Evolutionary conservation across 1,140 invertebrate genomes (phyloP).

Genomic region (Heliconius melpomene): DNA sequence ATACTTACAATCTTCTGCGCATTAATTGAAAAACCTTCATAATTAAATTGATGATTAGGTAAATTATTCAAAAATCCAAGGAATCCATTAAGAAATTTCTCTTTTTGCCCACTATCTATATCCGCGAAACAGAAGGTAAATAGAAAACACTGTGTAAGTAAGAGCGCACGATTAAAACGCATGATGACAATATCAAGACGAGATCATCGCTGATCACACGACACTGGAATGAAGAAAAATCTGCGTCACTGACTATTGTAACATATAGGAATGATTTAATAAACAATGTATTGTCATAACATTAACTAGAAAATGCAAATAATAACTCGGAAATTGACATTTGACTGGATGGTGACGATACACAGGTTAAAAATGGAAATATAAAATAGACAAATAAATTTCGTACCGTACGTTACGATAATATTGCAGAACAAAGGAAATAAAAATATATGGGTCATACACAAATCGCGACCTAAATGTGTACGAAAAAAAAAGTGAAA

Average conservation of each 20-base stretch:
- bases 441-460: no score
- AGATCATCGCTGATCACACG: conserved; percentile 45
- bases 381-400: neutral
- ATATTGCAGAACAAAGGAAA: no score
- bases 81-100: conserved; percentile 63
- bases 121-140: conserved; percentile 49
- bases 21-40: conserved; percentile 56
- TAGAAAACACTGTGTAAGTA: conserved; percentile 43
- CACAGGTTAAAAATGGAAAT: neutral
- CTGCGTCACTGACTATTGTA: conserved; percentile 19
- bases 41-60: conserved; percentile 55
- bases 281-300: conserved; percentile 25
- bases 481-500: no score
- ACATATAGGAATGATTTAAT: conserved; percentile 33
- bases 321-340: conserved; percentile 16
- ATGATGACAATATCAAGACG: conserved; percentile 48
- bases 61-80: conserved; percentile 63
- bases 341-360: neutral
- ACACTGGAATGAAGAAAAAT: conserved; percentile 30
- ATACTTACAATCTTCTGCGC: conserved; percentile 59
- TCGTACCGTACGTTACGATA: neutral
- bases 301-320: conserved; percentile 15
- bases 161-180: conserved; percentile 42
- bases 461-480: no score
- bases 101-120: conserved; percentile 50